Evolutionary conservation across 1,140 invertebrate genomes (phyloP).

Genomic region (Lutraria rhynchaena): DNA sequence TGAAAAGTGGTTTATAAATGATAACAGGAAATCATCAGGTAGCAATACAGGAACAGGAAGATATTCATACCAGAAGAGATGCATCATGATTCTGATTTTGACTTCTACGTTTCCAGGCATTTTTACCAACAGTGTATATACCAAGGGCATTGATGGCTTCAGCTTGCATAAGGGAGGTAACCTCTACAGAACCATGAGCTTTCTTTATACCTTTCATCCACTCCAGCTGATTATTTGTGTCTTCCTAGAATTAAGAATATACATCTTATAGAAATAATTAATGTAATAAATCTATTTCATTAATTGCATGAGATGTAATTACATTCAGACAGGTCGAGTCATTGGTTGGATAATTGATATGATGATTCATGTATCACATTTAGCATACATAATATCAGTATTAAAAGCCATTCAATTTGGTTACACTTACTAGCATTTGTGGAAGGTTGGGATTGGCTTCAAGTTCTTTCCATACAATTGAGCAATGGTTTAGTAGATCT

Average conservation of each 20-base stretch:
- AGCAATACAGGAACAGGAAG: no score
- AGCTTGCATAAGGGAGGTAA: constrained; percentile 76
- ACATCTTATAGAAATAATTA: no score
- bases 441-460: constrained; percentile 70
- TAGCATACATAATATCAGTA: no score
- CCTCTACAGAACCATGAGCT: constrained; percentile 77
- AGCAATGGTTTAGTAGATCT: constrained; percentile 70
- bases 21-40: no score
- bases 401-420: no score
- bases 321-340: no score
- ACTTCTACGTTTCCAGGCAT: not conserved
- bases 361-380: no score
- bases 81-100: not conserved
- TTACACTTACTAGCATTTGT: constrained; percentile 72
- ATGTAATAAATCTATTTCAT: no score
- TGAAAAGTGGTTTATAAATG: no score
- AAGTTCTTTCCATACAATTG: constrained; percentile 73
- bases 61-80: not conserved
- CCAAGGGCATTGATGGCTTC: constrained; percentile 75
- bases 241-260: constrained; percentile 51
- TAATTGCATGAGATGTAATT: no score
- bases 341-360: no score
- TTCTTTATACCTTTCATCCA: constrained; percentile 76
- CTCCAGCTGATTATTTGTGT: constrained; percentile 69
- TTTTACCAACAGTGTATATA: constrained; percentile 70